Percentiles rank a stretch among this genome's conserved stretches.
phyloP scores from a whole-genome alignment of 2,888 invertebrate genomes.

The Plagiodera versicolora region DNA sequence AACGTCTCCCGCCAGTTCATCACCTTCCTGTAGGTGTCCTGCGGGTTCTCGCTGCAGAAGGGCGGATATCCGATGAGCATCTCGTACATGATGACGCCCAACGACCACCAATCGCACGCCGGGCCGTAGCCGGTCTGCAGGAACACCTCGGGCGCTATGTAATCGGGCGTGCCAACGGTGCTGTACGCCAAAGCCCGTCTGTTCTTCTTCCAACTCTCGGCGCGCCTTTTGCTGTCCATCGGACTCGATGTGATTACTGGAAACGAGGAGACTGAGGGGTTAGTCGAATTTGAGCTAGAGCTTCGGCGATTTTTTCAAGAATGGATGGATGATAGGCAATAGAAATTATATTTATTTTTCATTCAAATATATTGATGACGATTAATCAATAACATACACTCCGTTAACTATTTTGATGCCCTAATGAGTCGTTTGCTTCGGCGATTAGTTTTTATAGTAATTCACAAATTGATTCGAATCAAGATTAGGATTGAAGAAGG shows the following conservation, averaged over 20 bases:
- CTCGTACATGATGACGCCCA: constrained; percentile 99
- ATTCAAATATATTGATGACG: too few species aligned
- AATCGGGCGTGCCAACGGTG: constrained; percentile 97
- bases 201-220: constrained; percentile 99
- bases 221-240: constrained; percentile 97
- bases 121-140: constrained; percentile 97
- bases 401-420: too few species aligned
- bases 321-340: too few species aligned
- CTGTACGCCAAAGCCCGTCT: constrained; percentile 92
- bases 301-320: too few species aligned
- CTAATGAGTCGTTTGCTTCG: too few species aligned
- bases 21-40: constrained; percentile 95
- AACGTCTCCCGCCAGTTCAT: constrained; percentile 99
- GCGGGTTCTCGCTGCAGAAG: constrained; percentile 98
- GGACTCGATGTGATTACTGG: constrained; percentile 67
- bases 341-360: too few species aligned
- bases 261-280: constrained; percentile 26
- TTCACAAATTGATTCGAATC: too few species aligned
- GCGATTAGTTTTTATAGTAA: too few species aligned
- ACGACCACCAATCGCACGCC: constrained; percentile 99
- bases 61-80: constrained; percentile 99
- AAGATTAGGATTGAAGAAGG: too few species aligned
- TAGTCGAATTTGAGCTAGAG: neutral
- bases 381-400: too few species aligned
- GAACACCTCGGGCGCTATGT: constrained; percentile 99